phyloP scores from a whole-genome alignment of 2,113 vertebrate species.

The Tupaia tana region DNA sequence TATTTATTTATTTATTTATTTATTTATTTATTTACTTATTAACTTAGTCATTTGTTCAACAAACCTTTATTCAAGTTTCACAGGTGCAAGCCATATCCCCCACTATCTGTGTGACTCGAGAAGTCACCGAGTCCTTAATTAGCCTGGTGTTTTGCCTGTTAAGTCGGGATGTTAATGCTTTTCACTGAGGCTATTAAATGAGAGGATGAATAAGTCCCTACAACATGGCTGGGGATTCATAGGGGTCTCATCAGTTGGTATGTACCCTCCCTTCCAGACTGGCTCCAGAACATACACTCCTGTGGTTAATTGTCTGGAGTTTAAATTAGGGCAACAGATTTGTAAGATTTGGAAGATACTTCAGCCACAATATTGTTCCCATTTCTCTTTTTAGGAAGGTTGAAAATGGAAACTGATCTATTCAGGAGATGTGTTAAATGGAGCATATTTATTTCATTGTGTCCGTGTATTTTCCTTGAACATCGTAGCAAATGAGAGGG shows the following conservation, averaged over 20 bases:
- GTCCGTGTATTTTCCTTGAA: fast-evolving
- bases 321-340: neutral
- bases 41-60: neutral
- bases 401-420: constrained; percentile 61
- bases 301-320: neutral
- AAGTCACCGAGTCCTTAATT: neutral
- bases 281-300: neutral
- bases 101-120: neutral
- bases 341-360: neutral
- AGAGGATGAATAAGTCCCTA: neutral
- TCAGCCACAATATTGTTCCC: neutral
- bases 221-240: neutral
- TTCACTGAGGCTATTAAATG: neutral
- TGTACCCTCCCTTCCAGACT: neutral
- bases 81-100: neutral
- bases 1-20: neutral
- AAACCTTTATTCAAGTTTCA: neutral
- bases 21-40: neutral
- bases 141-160: neutral
- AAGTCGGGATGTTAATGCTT: neutral
- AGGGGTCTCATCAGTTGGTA: neutral
- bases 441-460: constrained; percentile 58
- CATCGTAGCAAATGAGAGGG: constrained; percentile 11
- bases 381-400: neutral
- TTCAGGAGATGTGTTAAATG: constrained; percentile 61